Conservation (phyloP, 1,140 invertebrate genomes). For the Mesaphorura yosii region DNA sequence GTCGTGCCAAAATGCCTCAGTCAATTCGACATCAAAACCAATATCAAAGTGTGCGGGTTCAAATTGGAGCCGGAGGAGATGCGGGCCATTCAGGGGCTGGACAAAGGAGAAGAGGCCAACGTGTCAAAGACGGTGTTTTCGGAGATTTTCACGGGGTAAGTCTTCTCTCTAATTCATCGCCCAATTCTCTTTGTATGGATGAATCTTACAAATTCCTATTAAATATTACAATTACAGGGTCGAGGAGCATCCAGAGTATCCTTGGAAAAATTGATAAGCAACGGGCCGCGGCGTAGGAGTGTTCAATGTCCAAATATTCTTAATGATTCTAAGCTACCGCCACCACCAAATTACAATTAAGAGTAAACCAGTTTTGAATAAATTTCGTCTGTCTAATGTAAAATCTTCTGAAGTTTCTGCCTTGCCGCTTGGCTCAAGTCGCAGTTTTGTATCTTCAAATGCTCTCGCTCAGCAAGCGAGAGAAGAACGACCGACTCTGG, state of each 20-base stretch:
- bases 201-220: not conserved
- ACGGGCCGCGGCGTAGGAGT: too few species aligned
- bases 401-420: too few species aligned
- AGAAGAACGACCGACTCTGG: too few species aligned
- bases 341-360: too few species aligned
- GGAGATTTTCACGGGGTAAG: conserved; percentile 4
- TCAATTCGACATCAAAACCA: conserved; percentile 4
- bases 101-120: not conserved
- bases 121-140: conserved; percentile 2
- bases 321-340: too few species aligned
- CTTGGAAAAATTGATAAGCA: conserved; percentile 46
- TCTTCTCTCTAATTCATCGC: not conserved
- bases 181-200: not conserved
- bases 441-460: too few species aligned
- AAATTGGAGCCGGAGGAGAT: conserved; percentile 2
- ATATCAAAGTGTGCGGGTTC: conserved; percentile 6
- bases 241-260: conserved; percentile 48
- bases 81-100: not conserved
- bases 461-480: too few species aligned
- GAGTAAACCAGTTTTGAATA: too few species aligned
- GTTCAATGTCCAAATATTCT: too few species aligned
- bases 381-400: too few species aligned
- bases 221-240: conserved; percentile 1
- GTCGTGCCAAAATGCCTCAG: conserved; percentile 5
- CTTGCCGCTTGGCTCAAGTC: too few species aligned